phyloP scores from a whole-genome alignment of 2,113 vertebrate species.

The Tupaia chinensis region DNA sequence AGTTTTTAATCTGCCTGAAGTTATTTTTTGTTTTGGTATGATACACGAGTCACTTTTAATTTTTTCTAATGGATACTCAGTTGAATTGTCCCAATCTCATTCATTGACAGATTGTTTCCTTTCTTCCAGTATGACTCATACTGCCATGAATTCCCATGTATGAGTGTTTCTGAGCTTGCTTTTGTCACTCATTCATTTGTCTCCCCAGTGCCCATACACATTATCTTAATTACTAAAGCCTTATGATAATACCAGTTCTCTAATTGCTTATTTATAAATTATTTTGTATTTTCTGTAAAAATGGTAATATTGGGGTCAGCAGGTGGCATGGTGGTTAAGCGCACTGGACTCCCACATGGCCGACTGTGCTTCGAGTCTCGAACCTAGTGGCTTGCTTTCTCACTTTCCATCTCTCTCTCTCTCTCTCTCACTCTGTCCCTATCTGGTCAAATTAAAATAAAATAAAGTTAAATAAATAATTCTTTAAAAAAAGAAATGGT shows the following conservation, averaged over 20 bases:
- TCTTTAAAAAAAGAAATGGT: not conserved
- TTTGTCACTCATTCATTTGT: not conserved
- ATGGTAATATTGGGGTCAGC: not conserved
- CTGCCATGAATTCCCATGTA: not conserved
- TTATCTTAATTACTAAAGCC: not conserved
- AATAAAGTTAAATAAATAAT: too few relatives aligned
- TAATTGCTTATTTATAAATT: not conserved
- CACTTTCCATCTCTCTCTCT: too few relatives aligned
- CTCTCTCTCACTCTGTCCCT: too few relatives aligned
- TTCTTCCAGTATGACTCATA: not conserved
- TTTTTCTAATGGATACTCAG: not conserved
- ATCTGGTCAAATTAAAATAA: too few relatives aligned
- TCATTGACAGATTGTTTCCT: not conserved
- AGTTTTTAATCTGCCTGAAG: not conserved
- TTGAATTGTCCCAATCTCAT: not conserved
- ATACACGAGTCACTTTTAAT: not conserved
- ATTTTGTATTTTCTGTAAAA: not conserved
- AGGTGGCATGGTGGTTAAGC: too few relatives aligned
- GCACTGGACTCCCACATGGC: too few relatives aligned
- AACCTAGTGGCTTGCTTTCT: too few relatives aligned
- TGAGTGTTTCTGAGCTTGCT: not conserved
- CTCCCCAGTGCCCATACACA: not conserved
- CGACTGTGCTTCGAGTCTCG: too few relatives aligned
- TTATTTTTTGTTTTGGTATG: not conserved
- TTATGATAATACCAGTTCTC: not conserved